Evolutionary conservation across 2,797 vertebrate genomes (phyloP).

Genomic region (Poecilia picta): DNA sequence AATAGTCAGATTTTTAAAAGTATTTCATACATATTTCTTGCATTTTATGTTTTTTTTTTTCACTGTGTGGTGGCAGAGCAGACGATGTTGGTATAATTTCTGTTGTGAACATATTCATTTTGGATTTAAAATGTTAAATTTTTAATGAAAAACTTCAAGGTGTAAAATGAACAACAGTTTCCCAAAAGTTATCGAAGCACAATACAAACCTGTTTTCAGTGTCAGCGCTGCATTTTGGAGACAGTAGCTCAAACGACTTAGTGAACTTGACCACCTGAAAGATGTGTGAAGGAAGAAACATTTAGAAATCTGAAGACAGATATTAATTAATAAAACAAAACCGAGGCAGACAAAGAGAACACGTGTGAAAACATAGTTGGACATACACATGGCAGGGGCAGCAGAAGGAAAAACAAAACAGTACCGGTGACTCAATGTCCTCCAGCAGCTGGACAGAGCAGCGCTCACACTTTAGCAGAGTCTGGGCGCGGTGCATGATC

Average conservation of each 20-base stretch:
- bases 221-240: conserved; percentile 97
- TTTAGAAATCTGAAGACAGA: conserved; percentile 4
- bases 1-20: conserved; percentile 44
- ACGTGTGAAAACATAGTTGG: conserved; percentile 1
- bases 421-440: conserved; percentile 97
- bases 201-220: conserved; percentile 89
- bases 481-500: conserved; percentile 99
- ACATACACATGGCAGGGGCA: conserved; percentile 24
- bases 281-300: conserved; percentile 26
- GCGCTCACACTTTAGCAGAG: conserved; percentile 94
- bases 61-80: neutral
- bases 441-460: conserved; percentile 97
- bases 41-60: neutral
- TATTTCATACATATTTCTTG: conserved; percentile 39
- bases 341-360: neutral
- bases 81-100: neutral
- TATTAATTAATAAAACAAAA: conserved; percentile 18
- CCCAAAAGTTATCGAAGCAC: neutral
- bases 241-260: conserved; percentile 96
- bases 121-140: conserved; percentile 6
- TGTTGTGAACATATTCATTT: neutral
- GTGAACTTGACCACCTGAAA: conserved; percentile 98
- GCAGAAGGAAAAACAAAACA: conserved; percentile 44
- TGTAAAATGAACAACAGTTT: conserved; percentile 16
- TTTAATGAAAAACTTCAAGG: conserved; percentile 22